Conservation (phyloP, 2,113 vertebrate species). For the Raja brachyura region DNA sequence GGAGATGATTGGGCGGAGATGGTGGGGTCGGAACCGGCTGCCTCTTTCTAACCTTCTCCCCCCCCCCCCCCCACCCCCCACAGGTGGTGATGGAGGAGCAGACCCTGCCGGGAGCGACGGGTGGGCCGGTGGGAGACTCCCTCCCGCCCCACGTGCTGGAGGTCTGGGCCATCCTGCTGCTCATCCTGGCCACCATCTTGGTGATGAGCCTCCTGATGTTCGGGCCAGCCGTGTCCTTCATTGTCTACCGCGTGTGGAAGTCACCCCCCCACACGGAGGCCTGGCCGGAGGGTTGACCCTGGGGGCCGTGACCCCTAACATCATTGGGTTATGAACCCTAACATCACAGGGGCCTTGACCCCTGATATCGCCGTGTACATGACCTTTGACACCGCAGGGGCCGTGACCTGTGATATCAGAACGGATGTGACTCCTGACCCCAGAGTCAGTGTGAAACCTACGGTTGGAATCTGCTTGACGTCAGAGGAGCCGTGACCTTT, state of each 20-base stretch:
- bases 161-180: slow-evolving; percentile 66
- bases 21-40: background rate
- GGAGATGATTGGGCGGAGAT: no score
- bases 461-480: no score
- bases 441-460: no score
- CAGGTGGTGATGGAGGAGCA: no score
- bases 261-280: slow-evolving; percentile 53
- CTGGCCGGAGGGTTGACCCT: slow-evolving; percentile 42
- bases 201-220: slow-evolving; percentile 65
- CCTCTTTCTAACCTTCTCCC: no score
- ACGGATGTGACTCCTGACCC: no score
- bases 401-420: background rate
- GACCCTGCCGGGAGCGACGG: background rate
- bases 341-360: background rate
- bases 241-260: slow-evolving; percentile 65
- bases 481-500: no score
- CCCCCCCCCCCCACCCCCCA: background rate
- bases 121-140: background rate
- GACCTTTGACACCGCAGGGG: no score
- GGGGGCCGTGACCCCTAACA: background rate
- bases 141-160: slow-evolving; percentile 67
- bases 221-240: slow-evolving; percentile 59
- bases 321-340: background rate
- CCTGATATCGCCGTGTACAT: no score
- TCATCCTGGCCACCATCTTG: slow-evolving; percentile 67